Evolutionary conservation across 1,140 invertebrate species (phyloP).

Genomic region (Chironomus tepperi): DNA sequence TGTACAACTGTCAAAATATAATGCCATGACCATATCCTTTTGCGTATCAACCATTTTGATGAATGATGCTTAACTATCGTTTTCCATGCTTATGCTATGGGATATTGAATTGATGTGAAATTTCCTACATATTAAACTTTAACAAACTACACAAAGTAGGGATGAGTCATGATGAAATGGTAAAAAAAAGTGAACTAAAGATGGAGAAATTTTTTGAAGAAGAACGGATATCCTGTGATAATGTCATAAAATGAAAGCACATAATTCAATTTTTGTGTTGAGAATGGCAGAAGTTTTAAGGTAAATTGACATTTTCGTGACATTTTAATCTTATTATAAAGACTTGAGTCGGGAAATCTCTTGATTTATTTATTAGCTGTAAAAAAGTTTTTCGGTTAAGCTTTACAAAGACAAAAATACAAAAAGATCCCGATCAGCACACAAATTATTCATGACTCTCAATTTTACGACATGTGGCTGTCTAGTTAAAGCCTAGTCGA

Average conservation of each 20-base stretch:
- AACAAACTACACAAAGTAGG: background rate
- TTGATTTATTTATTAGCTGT: too few species aligned
- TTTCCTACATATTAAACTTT: background rate
- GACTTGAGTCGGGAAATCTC: too few species aligned
- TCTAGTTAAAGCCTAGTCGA: too few species aligned
- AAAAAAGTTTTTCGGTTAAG: too few species aligned
- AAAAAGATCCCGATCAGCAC: too few species aligned
- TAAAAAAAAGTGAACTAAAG: too few species aligned
- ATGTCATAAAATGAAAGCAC: background rate
- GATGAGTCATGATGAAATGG: too few species aligned
- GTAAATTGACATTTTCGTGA: too few species aligned
- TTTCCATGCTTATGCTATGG: background rate
- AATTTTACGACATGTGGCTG: too few species aligned
- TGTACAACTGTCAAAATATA: background rate
- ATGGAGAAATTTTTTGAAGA: background rate
- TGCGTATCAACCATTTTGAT: background rate
- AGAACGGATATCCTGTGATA: background rate
- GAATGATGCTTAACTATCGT: background rate
- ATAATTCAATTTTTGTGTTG: background rate
- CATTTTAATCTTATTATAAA: too few species aligned
- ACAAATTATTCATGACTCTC: too few species aligned
- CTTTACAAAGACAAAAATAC: too few species aligned
- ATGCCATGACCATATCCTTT: background rate
- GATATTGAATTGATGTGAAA: background rate
- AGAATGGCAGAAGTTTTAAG: background rate